These are phyloP conservation scores for Altica lythri DNA, from an alignment of 2,888 invertebrate species.

Conservation along the genomic window DNA sequence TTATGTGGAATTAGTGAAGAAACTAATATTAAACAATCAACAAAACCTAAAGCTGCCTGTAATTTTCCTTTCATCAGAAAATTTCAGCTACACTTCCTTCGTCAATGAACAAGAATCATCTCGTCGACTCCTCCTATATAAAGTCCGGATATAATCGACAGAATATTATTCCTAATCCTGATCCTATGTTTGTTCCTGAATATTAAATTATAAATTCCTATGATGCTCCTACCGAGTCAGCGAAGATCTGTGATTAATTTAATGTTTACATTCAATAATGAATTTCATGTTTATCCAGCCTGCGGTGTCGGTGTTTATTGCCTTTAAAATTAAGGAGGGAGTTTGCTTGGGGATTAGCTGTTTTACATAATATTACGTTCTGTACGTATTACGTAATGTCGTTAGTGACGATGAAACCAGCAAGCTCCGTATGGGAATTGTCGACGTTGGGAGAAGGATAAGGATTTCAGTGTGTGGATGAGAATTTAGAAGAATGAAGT, in stretches of 20 bases:
- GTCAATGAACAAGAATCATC: too few relatives aligned
- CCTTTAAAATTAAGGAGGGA: constrained; percentile 27
- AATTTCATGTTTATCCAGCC: constrained; percentile 32
- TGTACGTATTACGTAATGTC: constrained; percentile 25
- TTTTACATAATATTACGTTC: constrained; percentile 28
- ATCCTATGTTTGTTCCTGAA: constrained; percentile 21
- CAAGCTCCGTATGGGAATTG: constrained; percentile 18
- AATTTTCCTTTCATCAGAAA: too few relatives aligned
- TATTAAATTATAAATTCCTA: constrained; percentile 27
- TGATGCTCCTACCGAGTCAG: constrained; percentile 24
- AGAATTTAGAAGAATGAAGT: constrained; percentile 12
- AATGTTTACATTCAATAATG: constrained; percentile 34
- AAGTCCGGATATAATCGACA: constrained; percentile 13
- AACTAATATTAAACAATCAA: too few relatives aligned
- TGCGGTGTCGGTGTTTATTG: constrained; percentile 32
- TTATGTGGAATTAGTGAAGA: too few relatives aligned
- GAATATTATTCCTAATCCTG: constrained; percentile 18
- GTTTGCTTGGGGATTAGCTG: constrained; percentile 26
- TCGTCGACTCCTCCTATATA: constrained; percentile 7
- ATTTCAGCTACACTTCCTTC: too few relatives aligned
- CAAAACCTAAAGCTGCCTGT: too few relatives aligned
- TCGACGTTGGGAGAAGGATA: constrained; percentile 5
- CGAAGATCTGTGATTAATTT: constrained; percentile 26
- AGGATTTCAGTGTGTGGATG: constrained; percentile 16
- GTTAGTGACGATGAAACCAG: constrained; percentile 19